Evolutionary conservation across 2,888 invertebrate genomes (phyloP).

Genomic region (Xestia sexstrigata): DNA sequence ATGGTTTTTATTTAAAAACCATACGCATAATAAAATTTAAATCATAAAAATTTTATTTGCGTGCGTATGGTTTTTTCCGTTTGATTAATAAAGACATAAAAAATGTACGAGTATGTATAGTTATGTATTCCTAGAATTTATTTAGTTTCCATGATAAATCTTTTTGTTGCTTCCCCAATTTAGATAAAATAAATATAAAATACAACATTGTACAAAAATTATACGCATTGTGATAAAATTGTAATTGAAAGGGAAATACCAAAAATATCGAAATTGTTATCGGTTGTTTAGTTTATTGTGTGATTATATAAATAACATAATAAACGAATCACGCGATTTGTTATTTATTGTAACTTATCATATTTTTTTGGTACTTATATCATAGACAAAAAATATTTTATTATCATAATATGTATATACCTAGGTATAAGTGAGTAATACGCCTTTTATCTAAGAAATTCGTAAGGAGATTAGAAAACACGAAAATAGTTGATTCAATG

Average conservation of each 20-base stretch:
- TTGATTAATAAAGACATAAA: constrained; percentile 5
- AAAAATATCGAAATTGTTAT: constrained; percentile 20
- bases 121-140: constrained; percentile 17
- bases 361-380: constrained; percentile 12
- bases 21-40: too few species aligned
- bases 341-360: neutral
- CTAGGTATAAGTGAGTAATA: constrained; percentile 2
- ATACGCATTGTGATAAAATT: constrained; percentile 30
- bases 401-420: constrained; percentile 8
- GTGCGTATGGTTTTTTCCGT: constrained; percentile 1
- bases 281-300: constrained; percentile 41
- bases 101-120: neutral
- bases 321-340: constrained; percentile 42
- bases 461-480: neutral
- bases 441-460: neutral
- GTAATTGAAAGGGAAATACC: constrained; percentile 23
- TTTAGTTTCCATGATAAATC: constrained; percentile 15
- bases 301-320: constrained; percentile 39
- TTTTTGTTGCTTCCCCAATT: constrained; percentile 29
- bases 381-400: neutral
- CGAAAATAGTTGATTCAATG: neutral
- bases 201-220: constrained; percentile 8
- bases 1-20: neutral
- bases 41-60: neutral
- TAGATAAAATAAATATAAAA: constrained; percentile 43